Evolutionary conservation across 2,113 vertebrate species (phyloP).

Genomic region (Atractosteus spatula): DNA sequence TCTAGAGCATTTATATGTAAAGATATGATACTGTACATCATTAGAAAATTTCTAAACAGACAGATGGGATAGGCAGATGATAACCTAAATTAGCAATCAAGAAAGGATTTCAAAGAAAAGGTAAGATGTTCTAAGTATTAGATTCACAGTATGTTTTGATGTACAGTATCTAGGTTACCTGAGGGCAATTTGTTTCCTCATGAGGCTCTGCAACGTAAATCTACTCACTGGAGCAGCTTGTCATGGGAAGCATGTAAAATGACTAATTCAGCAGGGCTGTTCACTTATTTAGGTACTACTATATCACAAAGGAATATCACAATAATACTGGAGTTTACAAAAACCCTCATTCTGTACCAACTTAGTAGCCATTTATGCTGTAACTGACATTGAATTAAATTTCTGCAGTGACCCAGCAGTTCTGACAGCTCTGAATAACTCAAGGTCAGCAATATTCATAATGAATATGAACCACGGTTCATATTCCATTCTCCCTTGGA

Average conservation of each 20-base stretch:
- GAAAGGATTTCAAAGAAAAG: conserved; percentile 7
- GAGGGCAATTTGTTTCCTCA: conserved; percentile 10
- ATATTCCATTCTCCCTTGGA: too few species aligned
- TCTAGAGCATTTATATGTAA: neutral
- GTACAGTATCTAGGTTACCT: conserved; percentile 16
- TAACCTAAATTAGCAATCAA: neutral
- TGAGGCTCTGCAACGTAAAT: conserved; percentile 20
- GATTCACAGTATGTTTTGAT: conserved; percentile 1
- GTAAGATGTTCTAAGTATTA: neutral
- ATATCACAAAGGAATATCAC: neutral
- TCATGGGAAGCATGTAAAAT: conserved; percentile 21
- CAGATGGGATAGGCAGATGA: neutral
- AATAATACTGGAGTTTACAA: neutral
- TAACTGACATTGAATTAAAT: too few species aligned
- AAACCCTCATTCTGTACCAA: conserved; percentile 18
- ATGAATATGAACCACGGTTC: too few species aligned
- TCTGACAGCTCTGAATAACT: too few species aligned
- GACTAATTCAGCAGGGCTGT: neutral
- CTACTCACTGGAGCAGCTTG: conserved; percentile 24
- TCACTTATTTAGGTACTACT: neutral
- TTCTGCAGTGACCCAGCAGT: too few species aligned
- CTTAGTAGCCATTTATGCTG: conserved; percentile 27
- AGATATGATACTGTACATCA: neutral
- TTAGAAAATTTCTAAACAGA: neutral
- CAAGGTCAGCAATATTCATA: too few species aligned